Conservation (phyloP, 2,797 vertebrate genomes). For the Macropodus opercularis region DNA sequence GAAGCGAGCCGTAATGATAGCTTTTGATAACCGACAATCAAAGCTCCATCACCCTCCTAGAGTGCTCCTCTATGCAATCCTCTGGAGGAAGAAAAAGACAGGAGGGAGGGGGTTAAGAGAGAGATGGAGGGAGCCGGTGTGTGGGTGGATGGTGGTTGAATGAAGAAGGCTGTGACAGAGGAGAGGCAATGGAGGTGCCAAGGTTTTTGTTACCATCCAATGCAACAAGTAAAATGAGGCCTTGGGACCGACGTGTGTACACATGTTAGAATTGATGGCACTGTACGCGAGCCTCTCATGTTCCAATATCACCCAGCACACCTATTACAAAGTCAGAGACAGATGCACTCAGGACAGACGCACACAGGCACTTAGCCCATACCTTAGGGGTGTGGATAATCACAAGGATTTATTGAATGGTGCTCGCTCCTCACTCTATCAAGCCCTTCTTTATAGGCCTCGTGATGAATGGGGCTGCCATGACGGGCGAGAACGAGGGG, state of each 20-base stretch:
- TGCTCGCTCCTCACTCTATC: slow-evolving; percentile 76
- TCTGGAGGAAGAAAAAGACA: slow-evolving; percentile 47
- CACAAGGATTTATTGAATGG: slow-evolving; percentile 82
- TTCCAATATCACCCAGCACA: slow-evolving; percentile 46
- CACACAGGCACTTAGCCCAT: slow-evolving; percentile 40
- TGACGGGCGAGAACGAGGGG: slow-evolving; percentile 58
- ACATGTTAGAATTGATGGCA: slow-evolving; percentile 61
- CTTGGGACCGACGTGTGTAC: slow-evolving; percentile 52
- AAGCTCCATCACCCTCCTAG: slow-evolving; percentile 75
- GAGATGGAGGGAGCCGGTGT: slow-evolving; percentile 32
- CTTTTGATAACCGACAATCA: slow-evolving; percentile 82
- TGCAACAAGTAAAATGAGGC: slow-evolving; percentile 62
- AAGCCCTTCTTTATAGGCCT: slow-evolving; percentile 76
- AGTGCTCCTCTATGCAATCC: slow-evolving; percentile 70
- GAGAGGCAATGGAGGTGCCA: slow-evolving; percentile 16
- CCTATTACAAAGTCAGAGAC: slow-evolving; percentile 67
- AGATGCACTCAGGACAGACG: slow-evolving; percentile 52
- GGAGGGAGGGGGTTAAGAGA: slow-evolving; percentile 37
- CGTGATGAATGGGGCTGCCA: slow-evolving; percentile 75
- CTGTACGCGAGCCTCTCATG: slow-evolving; percentile 43
- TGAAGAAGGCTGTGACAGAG: slow-evolving; percentile 21
- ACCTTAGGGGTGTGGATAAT: slow-evolving; percentile 78
- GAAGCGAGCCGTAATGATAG: slow-evolving; percentile 77
- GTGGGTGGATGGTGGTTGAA: slow-evolving; percentile 24
- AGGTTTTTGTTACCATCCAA: slow-evolving; percentile 42